Base-by-base conservation (phyloP, 2,797 vertebrate species). In the Iguana delicatissima region DNA sequence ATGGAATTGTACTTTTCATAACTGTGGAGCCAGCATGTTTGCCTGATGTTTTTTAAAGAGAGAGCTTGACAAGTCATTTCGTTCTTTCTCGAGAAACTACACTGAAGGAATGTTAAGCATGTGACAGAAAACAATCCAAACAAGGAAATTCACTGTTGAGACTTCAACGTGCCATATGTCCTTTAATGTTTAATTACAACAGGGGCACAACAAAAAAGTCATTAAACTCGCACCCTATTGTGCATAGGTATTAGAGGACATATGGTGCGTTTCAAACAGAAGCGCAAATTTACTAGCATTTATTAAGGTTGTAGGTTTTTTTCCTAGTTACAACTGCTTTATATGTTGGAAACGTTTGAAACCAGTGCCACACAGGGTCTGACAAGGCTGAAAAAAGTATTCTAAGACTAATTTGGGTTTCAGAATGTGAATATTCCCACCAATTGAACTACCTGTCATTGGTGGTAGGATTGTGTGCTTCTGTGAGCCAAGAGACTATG, bases 131-230 rank as follows among this genome's bases (percentile, higher is more conserved):
- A 96, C 93, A 94, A 97, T 95, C 93, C 94, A 96, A 97, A 97
- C 92, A 95, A 95, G 93, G 95, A 96, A 96, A 97, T 96, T 96
- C 96, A 95, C 96, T 95, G 95, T 94, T 96, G 96, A 95, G 95
- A 94, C 62, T 95, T 95, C 93, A 94, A 93, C 93, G 85, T 95
- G 89, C 97, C 97, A 97, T 97, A 97, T 97, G 97, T 97, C 96
- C 95, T 97, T 94, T 97, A 96, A 97, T 96, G 97, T 93, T 92
- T 97, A 97, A 97, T 97, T 97, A 96, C 96, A 97, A 96, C 95
- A 93, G 94, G 95, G 93, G 94, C 94, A 95, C 95, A 96, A 97
- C 95, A 96, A 97, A 94, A 94, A 96, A 97, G 95, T 95, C 96
- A 96, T 97, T 98, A 97, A 97, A 94, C 92, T 94, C 94, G 95